Evolutionary conservation across 2,797 vertebrate genomes (phyloP).

Genomic region (Pseudopleuronectes americanus): DNA sequence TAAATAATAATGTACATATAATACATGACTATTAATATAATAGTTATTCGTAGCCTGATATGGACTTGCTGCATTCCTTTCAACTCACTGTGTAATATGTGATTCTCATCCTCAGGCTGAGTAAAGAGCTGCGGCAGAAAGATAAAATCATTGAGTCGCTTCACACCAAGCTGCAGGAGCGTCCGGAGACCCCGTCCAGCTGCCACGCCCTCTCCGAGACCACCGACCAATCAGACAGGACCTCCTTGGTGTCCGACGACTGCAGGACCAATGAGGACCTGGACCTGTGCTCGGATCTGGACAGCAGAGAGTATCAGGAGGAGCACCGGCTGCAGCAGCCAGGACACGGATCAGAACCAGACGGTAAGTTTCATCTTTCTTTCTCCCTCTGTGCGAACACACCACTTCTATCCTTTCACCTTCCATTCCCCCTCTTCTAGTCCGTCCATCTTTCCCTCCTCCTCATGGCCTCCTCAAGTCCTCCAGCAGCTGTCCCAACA

Average conservation of each 20-base stretch:
- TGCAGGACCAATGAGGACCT: conserved; percentile 87
- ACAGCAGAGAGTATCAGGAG: conserved; percentile 86
- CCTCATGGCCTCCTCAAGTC: conserved; percentile 73
- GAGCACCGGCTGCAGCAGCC: conserved; percentile 52
- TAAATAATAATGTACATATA: no score
- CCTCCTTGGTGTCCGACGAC: conserved; percentile 88
- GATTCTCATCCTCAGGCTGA: conserved; percentile 81
- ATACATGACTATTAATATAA: no score
- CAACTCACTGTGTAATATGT: not conserved
- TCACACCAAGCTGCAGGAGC: conserved; percentile 89
- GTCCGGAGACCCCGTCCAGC: conserved; percentile 87
- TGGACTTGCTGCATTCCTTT: not conserved
- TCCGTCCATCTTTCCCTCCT: conserved; percentile 53
- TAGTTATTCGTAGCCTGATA: not conserved
- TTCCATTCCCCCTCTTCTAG: conserved; percentile 68
- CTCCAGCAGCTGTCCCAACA: conserved; percentile 81
- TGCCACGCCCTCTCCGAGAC: conserved; percentile 89
- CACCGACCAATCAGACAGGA: conserved; percentile 88
- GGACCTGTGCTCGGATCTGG: conserved; percentile 89
- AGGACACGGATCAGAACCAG: conserved; percentile 48
- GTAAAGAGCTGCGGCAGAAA: conserved; percentile 92
- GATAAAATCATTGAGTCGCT: conserved; percentile 92
- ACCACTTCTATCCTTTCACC: conserved; percentile 46
- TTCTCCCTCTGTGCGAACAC: not conserved
- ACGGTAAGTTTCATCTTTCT: conserved; percentile 48